Evolutionary conservation across 2,888 invertebrate species (phyloP).

Genomic region (Spilosoma lubricipeda): DNA sequence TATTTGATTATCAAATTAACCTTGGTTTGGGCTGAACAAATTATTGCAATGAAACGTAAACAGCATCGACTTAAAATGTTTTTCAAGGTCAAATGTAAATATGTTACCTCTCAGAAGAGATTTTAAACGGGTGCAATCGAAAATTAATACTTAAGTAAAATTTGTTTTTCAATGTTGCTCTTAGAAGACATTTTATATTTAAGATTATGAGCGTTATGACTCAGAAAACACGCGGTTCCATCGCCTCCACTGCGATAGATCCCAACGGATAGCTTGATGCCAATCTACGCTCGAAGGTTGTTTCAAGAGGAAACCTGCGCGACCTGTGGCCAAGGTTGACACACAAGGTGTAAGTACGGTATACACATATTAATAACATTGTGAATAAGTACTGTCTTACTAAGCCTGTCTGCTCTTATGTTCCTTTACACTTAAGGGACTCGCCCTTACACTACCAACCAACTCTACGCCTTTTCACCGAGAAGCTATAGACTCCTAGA

Average conservation of each 20-base stretch:
- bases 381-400: too few species aligned
- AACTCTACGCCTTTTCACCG: too few species aligned
- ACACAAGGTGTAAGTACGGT: not conserved
- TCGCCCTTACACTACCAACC: too few species aligned
- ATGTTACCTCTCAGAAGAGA: not conserved
- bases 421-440: too few species aligned
- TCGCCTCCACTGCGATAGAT: too few species aligned
- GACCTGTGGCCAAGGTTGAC: not conserved
- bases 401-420: too few species aligned
- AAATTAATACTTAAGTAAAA: not conserved
- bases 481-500: too few species aligned
- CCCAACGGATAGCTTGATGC: not conserved
- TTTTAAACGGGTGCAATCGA: not conserved
- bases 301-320: not conserved
- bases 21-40: conserved; percentile 9
- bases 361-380: not conserved
- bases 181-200: not conserved
- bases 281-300: not conserved
- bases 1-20: conserved; percentile 18
- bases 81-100: conserved; percentile 3
- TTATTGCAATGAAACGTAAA: conserved; percentile 14
- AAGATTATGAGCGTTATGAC: not conserved
- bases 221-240: not conserved
- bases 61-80: not conserved
- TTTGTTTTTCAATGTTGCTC: not conserved